phyloP scores from a whole-genome alignment of 2,113 vertebrate species.

The Entelurus aequoreus region DNA sequence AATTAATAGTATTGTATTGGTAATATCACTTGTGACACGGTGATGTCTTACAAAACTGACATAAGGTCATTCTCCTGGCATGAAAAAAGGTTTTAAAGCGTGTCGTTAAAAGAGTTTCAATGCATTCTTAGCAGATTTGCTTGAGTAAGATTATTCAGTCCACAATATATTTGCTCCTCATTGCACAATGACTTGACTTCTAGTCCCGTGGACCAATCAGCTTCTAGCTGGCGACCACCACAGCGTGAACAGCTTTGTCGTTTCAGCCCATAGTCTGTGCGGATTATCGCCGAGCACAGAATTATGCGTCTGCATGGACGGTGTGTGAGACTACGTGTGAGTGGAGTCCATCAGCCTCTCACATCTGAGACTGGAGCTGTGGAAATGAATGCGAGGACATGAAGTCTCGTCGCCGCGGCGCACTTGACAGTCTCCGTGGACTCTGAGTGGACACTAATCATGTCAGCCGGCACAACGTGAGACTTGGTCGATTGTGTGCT shows the following conservation, averaged over 20 bases:
- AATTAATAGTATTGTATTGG: no score
- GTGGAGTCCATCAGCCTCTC: constrained; percentile 7
- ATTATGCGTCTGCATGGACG: constrained; percentile 56
- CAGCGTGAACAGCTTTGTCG: constrained; percentile 23
- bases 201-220: constrained; percentile 16
- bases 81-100: no score
- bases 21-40: no score
- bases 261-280: constrained; percentile 25
- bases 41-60: no score
- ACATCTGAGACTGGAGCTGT: constrained; percentile 30
- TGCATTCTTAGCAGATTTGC: no score
- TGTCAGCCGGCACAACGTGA: neutral
- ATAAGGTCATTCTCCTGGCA: no score
- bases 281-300: constrained; percentile 26
- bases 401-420: constrained; percentile 17
- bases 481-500: neutral
- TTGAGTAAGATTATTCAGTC: no score
- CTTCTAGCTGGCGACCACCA: constrained; percentile 8
- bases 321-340: constrained; percentile 27
- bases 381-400: constrained; percentile 51
- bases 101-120: no score
- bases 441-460: neutral
- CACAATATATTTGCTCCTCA: no score
- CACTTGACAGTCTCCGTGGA: constrained; percentile 19
- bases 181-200: no score